Evolutionary conservation across 2,888 invertebrate genomes (phyloP).

Genomic region (Brachyptera risi): DNA sequence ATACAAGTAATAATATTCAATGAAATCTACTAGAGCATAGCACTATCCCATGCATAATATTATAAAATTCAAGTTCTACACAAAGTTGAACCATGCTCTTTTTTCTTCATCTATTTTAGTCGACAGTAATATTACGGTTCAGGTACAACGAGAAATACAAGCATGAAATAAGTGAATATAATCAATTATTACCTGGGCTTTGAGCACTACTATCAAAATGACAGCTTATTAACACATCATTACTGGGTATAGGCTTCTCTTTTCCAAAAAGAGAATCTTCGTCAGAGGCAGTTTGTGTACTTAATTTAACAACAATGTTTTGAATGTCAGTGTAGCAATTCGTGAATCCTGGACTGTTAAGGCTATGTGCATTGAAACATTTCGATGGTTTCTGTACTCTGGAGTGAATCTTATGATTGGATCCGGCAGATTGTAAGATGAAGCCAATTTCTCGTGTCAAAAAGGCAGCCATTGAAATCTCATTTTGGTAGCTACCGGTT

Average conservation of each 20-base stretch:
- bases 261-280: constrained; percentile 48
- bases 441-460: no score
- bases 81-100: no score
- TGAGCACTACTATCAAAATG: constrained; percentile 55
- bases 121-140: no score
- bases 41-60: no score
- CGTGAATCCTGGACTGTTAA: constrained; percentile 47
- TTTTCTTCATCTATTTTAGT: no score
- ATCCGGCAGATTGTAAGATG: no score
- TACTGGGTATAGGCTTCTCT: constrained; percentile 41
- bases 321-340: constrained; percentile 47
- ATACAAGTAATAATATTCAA: no score
- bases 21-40: no score
- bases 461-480: constrained; percentile 34
- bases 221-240: constrained; percentile 52
- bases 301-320: constrained; percentile 49
- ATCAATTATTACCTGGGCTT: constrained; percentile 45
- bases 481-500: constrained; percentile 38
- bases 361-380: constrained; percentile 47
- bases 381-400: constrained; percentile 50
- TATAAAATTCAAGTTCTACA: no score
- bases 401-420: constrained; percentile 42
- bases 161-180: no score
- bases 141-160: no score
- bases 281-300: no score